phyloP scores from a whole-genome alignment of 35 echinoderm and acorn worm species.

The Heliocidaris tuberculata region DNA sequence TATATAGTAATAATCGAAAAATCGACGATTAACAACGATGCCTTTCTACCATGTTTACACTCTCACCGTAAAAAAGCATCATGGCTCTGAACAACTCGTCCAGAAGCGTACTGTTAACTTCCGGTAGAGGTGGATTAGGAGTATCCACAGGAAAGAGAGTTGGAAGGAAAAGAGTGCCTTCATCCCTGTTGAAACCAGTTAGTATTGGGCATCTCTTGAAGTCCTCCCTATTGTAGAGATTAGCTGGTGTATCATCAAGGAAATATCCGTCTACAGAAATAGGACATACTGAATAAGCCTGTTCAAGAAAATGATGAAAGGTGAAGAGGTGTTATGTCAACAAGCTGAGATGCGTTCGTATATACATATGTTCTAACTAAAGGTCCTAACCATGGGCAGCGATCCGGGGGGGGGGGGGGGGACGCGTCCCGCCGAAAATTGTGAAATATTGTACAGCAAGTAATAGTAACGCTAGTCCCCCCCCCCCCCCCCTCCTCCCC shows the following conservation, averaged over 20 bases:
- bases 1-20: no score
- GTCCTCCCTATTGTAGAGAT: conserved; percentile 39
- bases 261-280: conserved; percentile 51
- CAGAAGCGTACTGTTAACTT: background rate
- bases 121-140: background rate
- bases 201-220: conserved; percentile 51
- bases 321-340: background rate
- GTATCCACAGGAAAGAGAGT: background rate
- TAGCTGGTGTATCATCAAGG: conserved; percentile 49
- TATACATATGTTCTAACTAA: no score
- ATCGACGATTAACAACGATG: no score
- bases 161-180: conserved; percentile 52
- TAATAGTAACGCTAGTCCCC: no score
- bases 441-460: no score
- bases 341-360: background rate
- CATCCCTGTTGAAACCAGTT: conserved; percentile 58
- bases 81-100: background rate
- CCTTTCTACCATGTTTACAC: no score
- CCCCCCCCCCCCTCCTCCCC: no score
- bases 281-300: conserved; percentile 13
- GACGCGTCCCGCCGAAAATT: no score
- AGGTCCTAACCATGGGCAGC: no score
- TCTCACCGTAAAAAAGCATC: background rate
- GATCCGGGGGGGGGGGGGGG: no score
- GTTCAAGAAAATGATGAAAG: background rate